Base-by-base conservation (phyloP, 2,888 invertebrate species). In the Galeruca laticollis region DNA sequence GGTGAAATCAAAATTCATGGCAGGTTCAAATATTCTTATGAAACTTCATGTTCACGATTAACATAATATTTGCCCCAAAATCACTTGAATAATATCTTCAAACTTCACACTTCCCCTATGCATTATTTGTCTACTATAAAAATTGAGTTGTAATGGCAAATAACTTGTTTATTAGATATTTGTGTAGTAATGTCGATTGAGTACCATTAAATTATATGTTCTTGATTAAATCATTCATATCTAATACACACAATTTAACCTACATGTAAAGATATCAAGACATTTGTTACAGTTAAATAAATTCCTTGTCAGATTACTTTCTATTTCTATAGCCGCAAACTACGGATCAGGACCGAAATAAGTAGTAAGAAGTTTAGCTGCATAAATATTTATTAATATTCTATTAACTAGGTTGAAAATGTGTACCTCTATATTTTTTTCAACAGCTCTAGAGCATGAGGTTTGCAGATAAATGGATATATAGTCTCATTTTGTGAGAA, bases 311-410 rank as follows among this genome's bases (percentile, higher is more conserved):
- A 15, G 43, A 47, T 31, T 26, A 52, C 52, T 52, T 52, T 52
- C 52, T 52, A 52, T 52, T 52, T 52, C 26, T 26, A 52, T 26
- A 9, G 31, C 52, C 52, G 31, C 31, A 52, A 52, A 52, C 13
- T 52, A 13, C 52, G 26, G 52, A 52, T n/a, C 52, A 21, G 52
- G 11, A 52, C n/a, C 6, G 5, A 26, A 15, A 52, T 47, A 15
- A n/a, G 9, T 15, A 8, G 5, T 15, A 15, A 15, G 0, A 47
- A 47, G 4, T 4, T n/a, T 47, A 47, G 15, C 0, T 6, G 8
- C 15, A 15, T 47, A 47, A 47, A 47, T 18, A 47, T 47, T 15
- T 8, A 47, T 15, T n/a, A 15, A 0, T 26, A n/a, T 3, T 51
- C 20, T 5, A 15, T 10, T 20, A 47, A 6, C 6, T 47, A 1